Conservation (phyloP, 2,888 invertebrate species). For the Aethes cnicana region DNA sequence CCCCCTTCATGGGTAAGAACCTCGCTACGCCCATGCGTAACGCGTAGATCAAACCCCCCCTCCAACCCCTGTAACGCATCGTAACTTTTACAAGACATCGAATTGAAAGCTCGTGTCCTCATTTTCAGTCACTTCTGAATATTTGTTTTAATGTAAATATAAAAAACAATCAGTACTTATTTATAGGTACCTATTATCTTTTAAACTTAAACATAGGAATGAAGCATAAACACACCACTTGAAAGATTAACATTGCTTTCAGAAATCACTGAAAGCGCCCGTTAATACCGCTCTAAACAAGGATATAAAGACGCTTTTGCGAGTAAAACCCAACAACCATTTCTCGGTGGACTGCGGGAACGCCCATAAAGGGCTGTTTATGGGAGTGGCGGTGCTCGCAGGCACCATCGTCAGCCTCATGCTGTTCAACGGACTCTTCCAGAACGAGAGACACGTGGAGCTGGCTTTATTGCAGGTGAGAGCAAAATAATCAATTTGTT, state of each 20-base stretch:
- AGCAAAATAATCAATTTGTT: background rate
- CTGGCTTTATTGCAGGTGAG: conserved; percentile 84
- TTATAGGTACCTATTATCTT: background rate
- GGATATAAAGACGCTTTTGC: conserved; percentile 50
- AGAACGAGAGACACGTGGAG: conserved; percentile 74
- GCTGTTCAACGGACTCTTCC: conserved; percentile 86
- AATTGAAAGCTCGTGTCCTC: too few species aligned
- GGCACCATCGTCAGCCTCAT: conserved; percentile 87
- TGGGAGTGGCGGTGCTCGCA: conserved; percentile 85
- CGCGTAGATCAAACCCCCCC: too few species aligned
- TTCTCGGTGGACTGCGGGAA: conserved; percentile 89
- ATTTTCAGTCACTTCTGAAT: too few species aligned
- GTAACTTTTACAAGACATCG: too few species aligned
- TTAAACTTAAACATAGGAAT: background rate
- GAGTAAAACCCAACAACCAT: conserved; percentile 72
- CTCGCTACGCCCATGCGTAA: too few species aligned
- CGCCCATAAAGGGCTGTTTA: conserved; percentile 86
- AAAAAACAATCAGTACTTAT: too few species aligned
- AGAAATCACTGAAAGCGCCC: conserved; percentile 48
- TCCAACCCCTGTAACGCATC: too few species aligned
- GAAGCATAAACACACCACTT: background rate
- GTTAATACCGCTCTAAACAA: conserved; percentile 30
- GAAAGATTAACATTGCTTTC: conserved; percentile 24
- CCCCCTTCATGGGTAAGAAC: too few species aligned
- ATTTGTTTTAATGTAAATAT: too few species aligned